Conservation (phyloP, 1,140 invertebrate genomes). For the Drosophila saltans region DNA sequence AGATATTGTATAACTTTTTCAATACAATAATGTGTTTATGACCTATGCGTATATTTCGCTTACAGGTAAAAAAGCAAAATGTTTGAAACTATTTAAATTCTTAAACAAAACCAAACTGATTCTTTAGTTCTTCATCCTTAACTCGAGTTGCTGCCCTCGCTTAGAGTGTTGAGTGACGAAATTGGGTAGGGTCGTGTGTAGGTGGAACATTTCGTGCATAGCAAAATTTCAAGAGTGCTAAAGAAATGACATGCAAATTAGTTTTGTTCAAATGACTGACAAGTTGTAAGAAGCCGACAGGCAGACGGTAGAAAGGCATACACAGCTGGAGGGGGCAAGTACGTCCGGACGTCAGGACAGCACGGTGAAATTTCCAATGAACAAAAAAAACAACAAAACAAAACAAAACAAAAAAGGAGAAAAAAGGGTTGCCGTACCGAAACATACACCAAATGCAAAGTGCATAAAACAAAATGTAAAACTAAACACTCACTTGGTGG, state of each 20-base stretch:
- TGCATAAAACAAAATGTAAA: conserved; percentile 62
- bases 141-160: neutral
- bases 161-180: neutral
- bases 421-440: conserved; percentile 44
- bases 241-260: conserved; percentile 83
- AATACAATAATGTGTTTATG: too few species aligned
- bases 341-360: conserved; percentile 22
- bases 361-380: conserved; percentile 63
- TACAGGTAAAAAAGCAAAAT: too few species aligned
- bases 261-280: conserved; percentile 83
- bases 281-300: conserved; percentile 69
- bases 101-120: too few species aligned
- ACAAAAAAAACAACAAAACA: conserved; percentile 8
- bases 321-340: neutral
- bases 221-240: conserved; percentile 75
- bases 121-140: too few species aligned
- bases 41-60: too few species aligned
- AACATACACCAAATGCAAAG: conserved; percentile 46
- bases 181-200: neutral
- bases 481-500: conserved; percentile 46
- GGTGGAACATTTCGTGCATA: conserved; percentile 57
- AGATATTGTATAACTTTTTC: too few species aligned
- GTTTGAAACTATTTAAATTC: too few species aligned
- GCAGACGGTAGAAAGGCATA: conserved; percentile 8
- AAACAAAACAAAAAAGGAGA: conserved; percentile 12